phyloP scores from a whole-genome alignment of 2,113 vertebrate species.

The Eretmochelys imbricata region DNA sequence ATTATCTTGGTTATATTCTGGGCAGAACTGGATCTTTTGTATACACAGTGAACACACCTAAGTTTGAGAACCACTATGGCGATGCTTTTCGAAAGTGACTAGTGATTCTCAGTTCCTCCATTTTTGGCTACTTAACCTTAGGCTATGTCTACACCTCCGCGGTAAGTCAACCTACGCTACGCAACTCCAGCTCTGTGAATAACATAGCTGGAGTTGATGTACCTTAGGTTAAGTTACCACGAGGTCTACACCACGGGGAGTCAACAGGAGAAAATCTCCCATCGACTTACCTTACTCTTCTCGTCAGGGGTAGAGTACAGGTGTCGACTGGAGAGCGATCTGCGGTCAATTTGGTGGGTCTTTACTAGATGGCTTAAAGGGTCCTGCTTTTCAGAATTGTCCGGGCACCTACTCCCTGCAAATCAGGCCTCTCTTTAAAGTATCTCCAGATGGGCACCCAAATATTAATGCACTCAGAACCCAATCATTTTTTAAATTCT shows the following conservation, averaged over 20 bases:
- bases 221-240: too few relatives aligned
- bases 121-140: constrained; percentile 12
- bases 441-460: background rate
- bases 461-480: background rate
- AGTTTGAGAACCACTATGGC: constrained; percentile 9
- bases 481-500: background rate
- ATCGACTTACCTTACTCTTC: too few relatives aligned
- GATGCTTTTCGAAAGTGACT: background rate
- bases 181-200: too few relatives aligned
- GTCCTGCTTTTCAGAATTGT: constrained; percentile 11
- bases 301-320: too few relatives aligned
- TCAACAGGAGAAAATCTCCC: too few relatives aligned
- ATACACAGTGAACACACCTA: background rate
- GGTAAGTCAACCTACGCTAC: too few relatives aligned
- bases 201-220: too few relatives aligned
- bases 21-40: background rate
- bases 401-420: background rate
- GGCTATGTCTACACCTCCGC: too few relatives aligned
- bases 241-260: too few relatives aligned
- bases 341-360: too few relatives aligned
- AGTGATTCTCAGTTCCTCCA: background rate
- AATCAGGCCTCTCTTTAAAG: constrained; percentile 9
- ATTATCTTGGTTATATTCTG: background rate
- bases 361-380: background rate
- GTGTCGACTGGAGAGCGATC: too few relatives aligned